These are phyloP conservation scores for Colaptes auratus DNA, from an alignment of 2,113 vertebrate genomes.

Conservation along the genomic window DNA sequence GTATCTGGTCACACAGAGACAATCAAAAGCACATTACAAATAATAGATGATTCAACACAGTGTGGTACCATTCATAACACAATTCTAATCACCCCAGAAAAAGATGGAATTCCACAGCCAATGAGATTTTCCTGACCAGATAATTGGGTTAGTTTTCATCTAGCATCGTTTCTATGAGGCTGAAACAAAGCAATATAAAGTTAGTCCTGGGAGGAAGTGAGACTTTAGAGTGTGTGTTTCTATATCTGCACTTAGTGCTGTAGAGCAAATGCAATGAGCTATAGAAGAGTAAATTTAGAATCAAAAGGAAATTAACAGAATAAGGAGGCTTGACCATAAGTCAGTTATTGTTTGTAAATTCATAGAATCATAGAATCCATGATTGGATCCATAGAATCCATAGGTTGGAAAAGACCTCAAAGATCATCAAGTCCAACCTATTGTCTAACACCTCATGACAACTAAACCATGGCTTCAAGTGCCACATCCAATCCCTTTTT, in stretches of 20 bases:
- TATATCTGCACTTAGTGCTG: not conserved
- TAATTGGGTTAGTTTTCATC: not conserved
- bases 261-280: not conserved
- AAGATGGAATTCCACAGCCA: conserved; percentile 1
- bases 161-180: not conserved
- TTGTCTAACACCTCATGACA: too few species aligned
- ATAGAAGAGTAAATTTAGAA: not conserved
- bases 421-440: too few species aligned
- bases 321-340: not conserved
- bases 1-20: conserved; percentile 21
- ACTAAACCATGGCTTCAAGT: too few species aligned
- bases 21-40: conserved; percentile 53
- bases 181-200: not conserved
- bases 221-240: not conserved
- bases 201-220: not conserved
- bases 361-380: too few species aligned
- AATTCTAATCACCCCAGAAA: conserved; percentile 31
- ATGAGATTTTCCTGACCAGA: conserved; percentile 9
- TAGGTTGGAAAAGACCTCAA: too few species aligned
- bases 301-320: not conserved
- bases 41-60: conserved; percentile 7
- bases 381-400: too few species aligned
- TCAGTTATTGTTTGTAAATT: not conserved
- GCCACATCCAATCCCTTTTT: too few species aligned
- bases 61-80: not conserved